A percentile compares a stretch with the other conserved stretches of the same genome.
phyloP scores from a whole-genome alignment of 2,888 invertebrate species.

The Synergus gifuensis region DNA sequence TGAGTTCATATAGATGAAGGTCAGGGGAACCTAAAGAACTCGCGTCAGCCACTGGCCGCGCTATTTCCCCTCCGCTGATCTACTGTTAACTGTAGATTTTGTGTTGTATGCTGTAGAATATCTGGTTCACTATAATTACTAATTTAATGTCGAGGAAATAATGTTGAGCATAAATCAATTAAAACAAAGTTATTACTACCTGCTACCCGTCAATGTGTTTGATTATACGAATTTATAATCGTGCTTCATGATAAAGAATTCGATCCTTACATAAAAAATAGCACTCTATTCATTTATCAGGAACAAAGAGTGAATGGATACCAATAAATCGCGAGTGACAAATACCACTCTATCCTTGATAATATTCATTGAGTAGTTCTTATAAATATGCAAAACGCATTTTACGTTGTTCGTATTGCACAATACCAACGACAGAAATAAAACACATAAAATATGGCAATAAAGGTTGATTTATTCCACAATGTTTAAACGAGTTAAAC shows the following conservation, averaged over 20 bases:
- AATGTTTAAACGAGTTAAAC: neutral
- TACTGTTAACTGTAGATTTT: neutral
- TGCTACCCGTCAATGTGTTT: neutral
- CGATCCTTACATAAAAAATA: neutral
- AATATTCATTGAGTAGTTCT: constrained; percentile 25
- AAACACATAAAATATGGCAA: neutral
- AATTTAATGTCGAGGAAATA: neutral
- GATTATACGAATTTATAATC: neutral
- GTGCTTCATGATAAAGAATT: neutral
- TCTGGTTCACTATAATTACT: neutral
- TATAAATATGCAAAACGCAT: constrained; percentile 32
- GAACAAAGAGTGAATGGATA: constrained; percentile 36
- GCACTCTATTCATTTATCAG: constrained; percentile 4
- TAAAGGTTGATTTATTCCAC: neutral
- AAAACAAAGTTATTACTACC: neutral
- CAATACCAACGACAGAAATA: neutral
- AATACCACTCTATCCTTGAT: constrained; percentile 13
- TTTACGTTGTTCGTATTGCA: neutral
- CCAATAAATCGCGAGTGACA: constrained; percentile 29
- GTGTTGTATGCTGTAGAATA: neutral
- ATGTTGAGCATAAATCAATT: neutral
- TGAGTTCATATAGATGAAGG: neutral
- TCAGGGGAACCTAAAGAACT: neutral
- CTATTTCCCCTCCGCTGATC: neutral
- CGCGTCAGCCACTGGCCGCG: neutral